Conservation (phyloP, 2,888 invertebrate species). For the Plemyria rubiginata region DNA sequence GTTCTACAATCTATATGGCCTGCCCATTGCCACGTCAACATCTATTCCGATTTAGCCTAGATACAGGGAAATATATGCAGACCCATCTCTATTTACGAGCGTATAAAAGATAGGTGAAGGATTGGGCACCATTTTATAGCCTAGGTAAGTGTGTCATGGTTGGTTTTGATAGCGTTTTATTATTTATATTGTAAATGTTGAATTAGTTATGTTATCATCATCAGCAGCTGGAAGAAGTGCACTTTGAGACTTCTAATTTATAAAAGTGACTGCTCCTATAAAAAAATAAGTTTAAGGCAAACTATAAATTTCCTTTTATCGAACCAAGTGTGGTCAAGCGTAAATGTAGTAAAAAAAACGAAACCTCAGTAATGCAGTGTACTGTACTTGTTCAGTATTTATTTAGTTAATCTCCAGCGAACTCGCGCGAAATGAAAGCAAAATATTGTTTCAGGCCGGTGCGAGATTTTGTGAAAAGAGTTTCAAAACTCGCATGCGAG, state of each 20-base stretch:
- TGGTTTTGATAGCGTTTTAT: conserved; percentile 36
- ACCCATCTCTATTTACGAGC: conserved; percentile 25
- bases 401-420: conserved; percentile 47
- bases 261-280: too few relatives aligned
- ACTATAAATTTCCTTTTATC: too few relatives aligned
- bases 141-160: conserved; percentile 33
- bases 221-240: neutral
- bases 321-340: too few relatives aligned
- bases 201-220: conserved; percentile 8
- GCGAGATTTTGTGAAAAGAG: conserved; percentile 46
- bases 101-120: conserved; percentile 35
- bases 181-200: conserved; percentile 19
- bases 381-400: conserved; percentile 26
- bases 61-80: neutral
- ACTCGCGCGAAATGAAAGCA: conserved; percentile 51
- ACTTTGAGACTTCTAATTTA: too few relatives aligned
- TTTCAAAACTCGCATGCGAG: conserved; percentile 10
- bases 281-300: too few relatives aligned
- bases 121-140: conserved; percentile 37
- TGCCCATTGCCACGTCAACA: too few relatives aligned
- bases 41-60: neutral
- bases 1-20: too few relatives aligned
- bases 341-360: neutral
- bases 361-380: neutral
- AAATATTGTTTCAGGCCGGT: conserved; percentile 53